A percentile compares a stretch with the other conserved stretches of the same genome.
Conservation (phyloP, 2,113 vertebrate genomes). For the Seriola dumerili region DNA sequence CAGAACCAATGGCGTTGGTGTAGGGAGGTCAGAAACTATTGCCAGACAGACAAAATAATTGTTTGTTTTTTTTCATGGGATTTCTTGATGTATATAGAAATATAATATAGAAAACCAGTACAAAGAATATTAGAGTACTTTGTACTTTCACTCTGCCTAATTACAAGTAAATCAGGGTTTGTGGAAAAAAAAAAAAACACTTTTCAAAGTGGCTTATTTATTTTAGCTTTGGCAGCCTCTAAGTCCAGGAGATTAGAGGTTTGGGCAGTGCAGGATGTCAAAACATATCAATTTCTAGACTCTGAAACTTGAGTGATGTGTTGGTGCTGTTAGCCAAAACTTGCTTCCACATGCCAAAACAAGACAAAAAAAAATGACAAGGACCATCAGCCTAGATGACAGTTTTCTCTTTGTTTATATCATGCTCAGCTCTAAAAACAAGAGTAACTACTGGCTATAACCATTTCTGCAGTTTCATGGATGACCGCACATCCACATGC, state of each 20-base stretch:
- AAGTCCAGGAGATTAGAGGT: constrained; percentile 55
- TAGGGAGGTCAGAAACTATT: too few species aligned
- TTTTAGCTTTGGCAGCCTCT: constrained; percentile 58
- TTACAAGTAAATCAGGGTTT: constrained; percentile 34
- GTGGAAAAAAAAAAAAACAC: neutral
- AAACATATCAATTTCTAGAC: constrained; percentile 56
- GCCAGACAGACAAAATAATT: too few species aligned
- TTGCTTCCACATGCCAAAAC: constrained; percentile 23
- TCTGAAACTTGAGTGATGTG: constrained; percentile 38
- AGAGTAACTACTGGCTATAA: neutral
- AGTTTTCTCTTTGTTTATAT: constrained; percentile 1
- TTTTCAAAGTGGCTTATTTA: constrained; percentile 31
- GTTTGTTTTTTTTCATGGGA: too few species aligned
- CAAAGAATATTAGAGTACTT: too few species aligned
- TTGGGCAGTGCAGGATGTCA: constrained; percentile 49
- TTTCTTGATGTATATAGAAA: neutral
- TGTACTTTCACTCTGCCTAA: constrained; percentile 11
- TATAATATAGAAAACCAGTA: too few species aligned
- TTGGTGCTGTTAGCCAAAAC: constrained; percentile 56
- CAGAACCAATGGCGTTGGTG: too few species aligned
- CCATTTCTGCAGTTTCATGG: neutral
- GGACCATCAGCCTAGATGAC: constrained; percentile 26
- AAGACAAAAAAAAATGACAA: constrained; percentile 12
- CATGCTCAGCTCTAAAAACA: neutral
- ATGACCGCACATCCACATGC: too few species aligned